These are phyloP conservation scores for Sarcophaga carnaria DNA, from an alignment of 2,888 invertebrate genomes.

Conservation along the genomic window DNA sequence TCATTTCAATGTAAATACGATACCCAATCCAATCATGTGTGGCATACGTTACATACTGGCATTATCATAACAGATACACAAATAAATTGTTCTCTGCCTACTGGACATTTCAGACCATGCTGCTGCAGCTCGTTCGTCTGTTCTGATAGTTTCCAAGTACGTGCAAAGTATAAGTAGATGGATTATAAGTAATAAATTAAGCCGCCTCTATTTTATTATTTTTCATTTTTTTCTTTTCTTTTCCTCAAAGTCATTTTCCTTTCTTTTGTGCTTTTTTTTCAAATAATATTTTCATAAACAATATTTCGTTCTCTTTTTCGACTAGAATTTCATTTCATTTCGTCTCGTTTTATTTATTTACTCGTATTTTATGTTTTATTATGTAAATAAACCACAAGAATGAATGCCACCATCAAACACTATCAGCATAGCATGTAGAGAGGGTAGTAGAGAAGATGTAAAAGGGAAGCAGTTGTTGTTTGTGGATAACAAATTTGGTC, in stretches of 20 bases:
- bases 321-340: not conserved
- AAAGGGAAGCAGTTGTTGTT: not conserved
- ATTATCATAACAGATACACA: not conserved
- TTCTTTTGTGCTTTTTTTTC: not conserved
- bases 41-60: not conserved
- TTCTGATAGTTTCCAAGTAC: not conserved
- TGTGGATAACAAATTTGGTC: conserved; percentile 12
- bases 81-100: not conserved
- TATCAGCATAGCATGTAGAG: not conserved
- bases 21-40: not conserved
- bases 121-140: not conserved
- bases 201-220: not conserved
- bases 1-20: not conserved
- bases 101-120: not conserved
- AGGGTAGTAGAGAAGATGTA: not conserved
- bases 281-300: not conserved
- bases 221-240: too few species aligned
- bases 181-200: not conserved
- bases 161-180: not conserved
- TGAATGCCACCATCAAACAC: conserved; percentile 5
- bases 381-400: conserved; percentile 17
- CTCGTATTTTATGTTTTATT: conserved; percentile 15
- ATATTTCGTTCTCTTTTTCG: not conserved
- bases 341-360: not conserved
- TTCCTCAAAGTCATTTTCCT: too few species aligned